Evolutionary conservation across 2,797 vertebrate genomes (phyloP), one percentile per base, ranked within the genome.

Genomic region (Harpagifer antarcticus): DNA sequence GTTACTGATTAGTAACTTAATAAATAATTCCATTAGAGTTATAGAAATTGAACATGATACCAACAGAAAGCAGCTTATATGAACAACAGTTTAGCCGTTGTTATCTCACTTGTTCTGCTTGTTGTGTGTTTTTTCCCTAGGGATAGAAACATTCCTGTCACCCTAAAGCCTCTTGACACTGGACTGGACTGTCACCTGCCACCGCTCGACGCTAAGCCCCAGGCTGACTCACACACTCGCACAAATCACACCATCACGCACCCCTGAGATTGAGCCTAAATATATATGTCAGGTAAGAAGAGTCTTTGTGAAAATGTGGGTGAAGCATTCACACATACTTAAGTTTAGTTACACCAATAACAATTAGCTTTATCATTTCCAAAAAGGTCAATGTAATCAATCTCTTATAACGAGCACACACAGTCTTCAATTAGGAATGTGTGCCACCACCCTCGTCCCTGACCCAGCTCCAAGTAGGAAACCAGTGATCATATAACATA

Each of bases 121-220:
- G 78, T 76, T 73, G 69, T 74, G 56, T 40, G 23, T 48, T 79
- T 64, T 72, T 54, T 8, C 81, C 74, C 57, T 61, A 47, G 33
- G 66, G 82, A 82, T 23, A 84, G 70, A 87, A 85, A 88, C 76
- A 53, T 81, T 82, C 71, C 65, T 80, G 84, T 89, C 90, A 86
- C 61, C 79, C 58, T 80, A 82, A 88, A 89, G 84, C 84, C 81
- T 89, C 78, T 76, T 85, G 86, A 89, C 86, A 83, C 75, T 74
- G 78, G 86, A 71, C 80, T 54, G 68, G 82, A 90, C 85, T 84
- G 89, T 89, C 89, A 91, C 90, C 90, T 91, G 90, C 87, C 90
- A 89, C 78, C 9, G 77, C 81, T 77, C 84, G 81, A 82, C 68
- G 44, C 72, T 90, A 87, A 86, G 83, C 86, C 89, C 70, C 79